Base-by-base conservation (phyloP, 2,797 vertebrate species). In the Octomys mimax region DNA sequence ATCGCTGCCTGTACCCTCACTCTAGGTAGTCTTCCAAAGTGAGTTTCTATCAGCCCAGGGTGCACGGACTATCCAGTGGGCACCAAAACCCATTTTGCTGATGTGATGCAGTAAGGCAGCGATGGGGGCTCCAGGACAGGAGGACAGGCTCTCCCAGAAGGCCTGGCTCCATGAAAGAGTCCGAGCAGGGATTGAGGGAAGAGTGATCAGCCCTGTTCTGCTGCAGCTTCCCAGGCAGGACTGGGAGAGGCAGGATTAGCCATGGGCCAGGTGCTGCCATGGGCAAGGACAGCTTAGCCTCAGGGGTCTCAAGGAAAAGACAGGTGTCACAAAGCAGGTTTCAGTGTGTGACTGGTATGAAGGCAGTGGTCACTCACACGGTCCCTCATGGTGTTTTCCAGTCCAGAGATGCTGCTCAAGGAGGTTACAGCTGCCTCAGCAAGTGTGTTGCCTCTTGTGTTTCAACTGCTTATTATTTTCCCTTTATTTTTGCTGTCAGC, bases 381-480 rank as follows among this genome's bases (percentile, higher is more conserved):
- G 62, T 19, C 77, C 39, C 21, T 39, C 31, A 9, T 39, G 36
- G 13, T 61, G 39, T 33, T 78, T 87, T 42, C 22, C 28, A 28
- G 54, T 73, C 52, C 11, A 54, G 52, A 54, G 52, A 0, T 9
- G 26, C 31, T 22, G 36, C 57, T 73, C 64, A 46, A 49, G n/a
- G 5, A 21, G 4, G 73, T 7, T 4, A 12, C n/a, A n/a, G 46
- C 2, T 46, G 2, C 26, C 33, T 39, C 22, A 8, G 62, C 52
- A 61, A 12, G n/a, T 5, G 46, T 4, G 36, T 24, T 39, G 4
- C 49, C n/a, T 62, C 46, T 49, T 22, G 61, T 28, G 12, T 52
- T 13, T 26, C 54, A 4, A 0, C 22, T 5, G n/a, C 31, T 31
- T 3, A 1, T 62, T 46, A 5, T 13, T 36, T 68, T 68, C 59